Conservation (phyloP, 2,797 vertebrate genomes). For the Sebastes matsubarae region DNA sequence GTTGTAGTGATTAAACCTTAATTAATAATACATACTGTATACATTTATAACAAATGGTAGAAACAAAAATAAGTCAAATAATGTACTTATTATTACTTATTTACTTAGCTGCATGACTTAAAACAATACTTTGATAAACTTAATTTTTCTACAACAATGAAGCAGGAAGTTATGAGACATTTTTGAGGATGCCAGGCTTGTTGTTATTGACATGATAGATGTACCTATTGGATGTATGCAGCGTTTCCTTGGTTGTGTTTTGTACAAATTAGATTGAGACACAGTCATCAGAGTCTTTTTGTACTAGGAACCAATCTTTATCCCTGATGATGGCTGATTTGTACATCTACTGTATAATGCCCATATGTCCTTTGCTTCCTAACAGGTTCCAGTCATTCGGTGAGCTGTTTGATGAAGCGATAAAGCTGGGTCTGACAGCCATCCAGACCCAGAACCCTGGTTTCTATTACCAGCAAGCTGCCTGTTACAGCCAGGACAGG, state of each 20-base stretch:
- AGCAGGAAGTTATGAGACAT: neutral
- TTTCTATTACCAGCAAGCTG: constrained; percentile 98
- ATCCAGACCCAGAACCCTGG: constrained; percentile 99
- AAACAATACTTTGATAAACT: neutral
- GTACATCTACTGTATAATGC: neutral
- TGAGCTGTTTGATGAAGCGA: constrained; percentile 98
- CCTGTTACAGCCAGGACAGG: constrained; percentile 94
- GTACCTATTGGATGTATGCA: too few relatives aligned
- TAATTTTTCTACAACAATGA: neutral
- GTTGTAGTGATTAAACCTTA: neutral
- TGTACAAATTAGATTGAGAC: neutral
- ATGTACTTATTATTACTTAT: neutral
- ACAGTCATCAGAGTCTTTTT: neutral
- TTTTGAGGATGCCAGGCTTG: neutral
- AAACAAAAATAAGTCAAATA: neutral
- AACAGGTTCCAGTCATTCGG: constrained; percentile 96
- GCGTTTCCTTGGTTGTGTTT: too few relatives aligned
- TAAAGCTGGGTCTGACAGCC: constrained; percentile 95
- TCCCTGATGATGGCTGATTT: neutral
- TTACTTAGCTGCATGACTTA: neutral
- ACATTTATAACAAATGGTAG: neutral
- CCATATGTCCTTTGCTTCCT: neutral
- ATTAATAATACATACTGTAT: neutral
- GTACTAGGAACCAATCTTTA: neutral
- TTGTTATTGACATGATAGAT: neutral